Base-by-base conservation (phyloP, 2,888 invertebrate genomes). In the Ypsolopha sequella region DNA sequence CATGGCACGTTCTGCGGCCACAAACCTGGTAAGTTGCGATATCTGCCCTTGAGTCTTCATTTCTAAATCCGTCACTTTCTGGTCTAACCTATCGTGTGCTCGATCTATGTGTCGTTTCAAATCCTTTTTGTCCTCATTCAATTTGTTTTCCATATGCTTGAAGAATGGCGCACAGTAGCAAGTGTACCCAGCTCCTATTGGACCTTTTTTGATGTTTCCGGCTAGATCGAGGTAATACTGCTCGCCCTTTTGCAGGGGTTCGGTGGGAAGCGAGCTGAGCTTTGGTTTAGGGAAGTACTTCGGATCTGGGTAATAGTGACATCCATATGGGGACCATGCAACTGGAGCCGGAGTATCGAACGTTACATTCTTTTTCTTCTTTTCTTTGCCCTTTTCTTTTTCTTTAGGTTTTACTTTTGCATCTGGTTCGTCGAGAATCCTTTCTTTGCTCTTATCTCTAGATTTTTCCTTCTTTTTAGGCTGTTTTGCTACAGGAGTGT, bases 211-310 rank as follows among this genome's bases (percentile, higher is more conserved):
- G 55, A 98, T 95, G 69, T 97, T 97, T 1, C 98, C 98, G 10
- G 96, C 97, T 59, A 98, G 88, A 75, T 98, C 98, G 60, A 97
- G 87, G 76, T 93, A 98, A 76, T 98, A 98, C 75, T 97, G 97
- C 78, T 97, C 96, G 54, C 97, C 98, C 64, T 92, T 91, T 62
- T 89, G 90, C 14, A 96, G 80, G 0, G 96, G 96, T 73, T 96
- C 95, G 71, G 93, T 89, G 57, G 96, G 96, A 56, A 96, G 80
- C 50, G 95, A 94, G 76, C 95, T 94, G 56, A 96, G 80, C 64
- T 94, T 93, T 10, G 96, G 95, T 58, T 93, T 91, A 0, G 95
- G 95, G 71, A 96, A 95, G 49, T 92, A 92, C 66, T 93, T 91
- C 0, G 94, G 92, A 67, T 95, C 95, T 0, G 96, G 95, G 67